A percentile compares a stretch with the other conserved stretches of the same genome.
phyloP scores from a whole-genome alignment of 2,888 invertebrate species.

The Phortica magna region DNA sequence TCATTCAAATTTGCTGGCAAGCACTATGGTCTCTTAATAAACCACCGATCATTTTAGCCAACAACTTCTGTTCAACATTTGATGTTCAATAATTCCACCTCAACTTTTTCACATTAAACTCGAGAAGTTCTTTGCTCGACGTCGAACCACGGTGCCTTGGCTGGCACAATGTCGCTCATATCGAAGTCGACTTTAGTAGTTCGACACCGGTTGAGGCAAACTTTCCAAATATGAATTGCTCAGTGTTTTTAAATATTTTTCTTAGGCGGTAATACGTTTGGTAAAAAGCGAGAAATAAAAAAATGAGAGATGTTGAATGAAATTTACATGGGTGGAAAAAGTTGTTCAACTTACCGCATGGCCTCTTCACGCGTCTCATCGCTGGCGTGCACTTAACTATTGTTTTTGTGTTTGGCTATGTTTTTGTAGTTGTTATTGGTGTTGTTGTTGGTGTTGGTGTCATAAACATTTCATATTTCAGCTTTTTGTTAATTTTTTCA shows the following conservation, averaged over 20 bases:
- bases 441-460: slow-evolving; percentile 24
- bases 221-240: slow-evolving; percentile 34
- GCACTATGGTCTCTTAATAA: no score
- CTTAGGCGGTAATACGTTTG: slow-evolving; percentile 2
- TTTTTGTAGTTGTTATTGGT: slow-evolving; percentile 26
- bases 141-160: not conserved
- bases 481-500: slow-evolving; percentile 3
- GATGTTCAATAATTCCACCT: no score
- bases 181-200: not conserved
- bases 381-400: not conserved
- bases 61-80: no score
- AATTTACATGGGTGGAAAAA: slow-evolving; percentile 38
- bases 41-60: no score
- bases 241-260: slow-evolving; percentile 38
- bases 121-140: not conserved
- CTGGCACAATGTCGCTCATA: not conserved
- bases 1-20: not conserved
- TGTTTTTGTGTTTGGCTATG: slow-evolving; percentile 29
- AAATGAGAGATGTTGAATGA: slow-evolving; percentile 31
- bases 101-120: no score
- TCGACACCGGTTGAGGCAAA: slow-evolving; percentile 13
- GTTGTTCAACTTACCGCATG: slow-evolving; percentile 28
- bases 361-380: not conserved
- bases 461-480: slow-evolving; percentile 29
- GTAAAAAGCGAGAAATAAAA: not conserved